Base-by-base conservation (phyloP, 1,140 invertebrate species). In the Euura saliciscinereae region DNA sequence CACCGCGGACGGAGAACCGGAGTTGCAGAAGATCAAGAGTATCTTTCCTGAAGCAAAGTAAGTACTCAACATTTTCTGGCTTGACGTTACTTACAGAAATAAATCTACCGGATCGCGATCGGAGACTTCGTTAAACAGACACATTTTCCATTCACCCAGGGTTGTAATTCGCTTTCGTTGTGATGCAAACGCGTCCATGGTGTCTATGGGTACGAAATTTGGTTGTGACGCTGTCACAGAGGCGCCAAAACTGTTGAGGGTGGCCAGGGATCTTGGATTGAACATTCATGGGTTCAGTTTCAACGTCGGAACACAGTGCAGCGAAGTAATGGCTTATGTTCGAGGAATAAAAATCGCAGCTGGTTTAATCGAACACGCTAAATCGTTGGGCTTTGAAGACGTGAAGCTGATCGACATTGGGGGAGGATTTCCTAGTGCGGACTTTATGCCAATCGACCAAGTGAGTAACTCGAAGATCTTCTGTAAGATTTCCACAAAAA, bases 1-100 rank as follows among this genome's bases (percentile, higher is more conserved):
- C 93, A 99, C 97, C 0, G 98, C 97, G 86, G 98, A 99, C 85
- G 98, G 95, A 80, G 94, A 96, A 85, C 91, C 91, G 65, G 98
- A 99, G 88, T 90, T 99, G 6, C 85, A 94, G 76, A 99, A 99
- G 88, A 93, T 99, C 75, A 95, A 95, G 80, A 89, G 92, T 75
- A 81, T 93, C 66, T 94, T 93, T 89, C 95, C 97, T 43, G 87
- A 92, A 70, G 96, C 97, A 28, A 93, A 92, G 94, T 95, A 79
- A 88, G 89, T 88, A 73, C 51, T 59, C 2, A 59, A 59, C 6
- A 59, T 59, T 11, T 59, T 59, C 8, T 28, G 28, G 28, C 28
- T 59, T 59, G 3, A 59, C 8, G 51, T 59, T 44, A 59, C 13
- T 59, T n/a, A 59, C 8, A 11, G 28, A 28, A 28, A 28, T 28